These are phyloP conservation scores for Scomberomorus guttatus DNA, from an alignment of 2,797 vertebrate genomes.

Conservation along the genomic window DNA sequence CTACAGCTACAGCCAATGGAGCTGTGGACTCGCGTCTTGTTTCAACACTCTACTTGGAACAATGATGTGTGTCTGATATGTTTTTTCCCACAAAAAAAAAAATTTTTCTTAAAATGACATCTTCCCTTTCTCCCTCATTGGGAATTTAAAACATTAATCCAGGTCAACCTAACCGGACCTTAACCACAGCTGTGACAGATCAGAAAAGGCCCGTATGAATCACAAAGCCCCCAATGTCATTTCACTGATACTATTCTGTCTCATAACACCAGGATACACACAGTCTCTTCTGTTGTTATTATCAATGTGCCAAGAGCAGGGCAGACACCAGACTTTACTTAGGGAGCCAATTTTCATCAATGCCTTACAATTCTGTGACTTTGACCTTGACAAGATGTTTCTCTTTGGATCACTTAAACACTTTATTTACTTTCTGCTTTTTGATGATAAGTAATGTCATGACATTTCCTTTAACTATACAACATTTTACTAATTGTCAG, in stretches of 20 bases:
- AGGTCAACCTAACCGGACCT: neutral
- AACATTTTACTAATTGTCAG: neutral
- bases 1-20: no score
- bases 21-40: no score
- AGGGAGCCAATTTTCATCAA: conserved; percentile 40
- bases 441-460: neutral
- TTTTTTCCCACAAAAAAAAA: no score
- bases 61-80: no score
- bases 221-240: conserved; percentile 79
- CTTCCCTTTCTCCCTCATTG: no score
- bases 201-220: neutral
- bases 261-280: conserved; percentile 51
- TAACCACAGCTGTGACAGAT: neutral
- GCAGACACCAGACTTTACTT: conserved; percentile 43
- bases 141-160: neutral
- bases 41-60: no score
- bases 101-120: no score
- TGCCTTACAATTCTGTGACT: conserved; percentile 14
- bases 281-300: conserved; percentile 59
- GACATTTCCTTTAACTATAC: conserved; percentile 2
- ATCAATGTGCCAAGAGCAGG: conserved; percentile 42
- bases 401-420: conserved; percentile 9
- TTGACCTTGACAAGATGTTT: conserved; percentile 42
- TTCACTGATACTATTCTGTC: conserved; percentile 72
- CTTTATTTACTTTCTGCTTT: conserved; percentile 3